Evolutionary conservation across 2,888 invertebrate genomes (phyloP).

Genomic region (Drepana falcataria): DNA sequence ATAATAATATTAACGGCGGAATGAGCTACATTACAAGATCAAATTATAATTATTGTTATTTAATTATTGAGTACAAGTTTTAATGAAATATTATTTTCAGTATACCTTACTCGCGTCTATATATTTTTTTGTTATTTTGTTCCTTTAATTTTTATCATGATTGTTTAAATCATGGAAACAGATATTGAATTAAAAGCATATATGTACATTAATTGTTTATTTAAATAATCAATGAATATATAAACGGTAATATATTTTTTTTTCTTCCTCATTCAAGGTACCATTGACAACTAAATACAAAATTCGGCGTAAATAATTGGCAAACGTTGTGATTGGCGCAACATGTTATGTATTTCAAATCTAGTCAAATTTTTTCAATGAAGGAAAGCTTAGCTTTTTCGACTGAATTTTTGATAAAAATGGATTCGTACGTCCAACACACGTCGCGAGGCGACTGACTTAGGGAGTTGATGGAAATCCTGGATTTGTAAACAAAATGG

Average conservation of each 20-base stretch:
- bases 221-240: too few species aligned
- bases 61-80: conserved; percentile 78
- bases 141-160: conserved; percentile 76
- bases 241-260: conserved; percentile 41
- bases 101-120: conserved; percentile 72
- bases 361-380: conserved; percentile 74
- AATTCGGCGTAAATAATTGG: conserved; percentile 44
- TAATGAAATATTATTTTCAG: conserved; percentile 71
- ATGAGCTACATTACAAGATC: conserved; percentile 64
- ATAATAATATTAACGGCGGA: conserved; percentile 46
- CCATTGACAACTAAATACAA: conserved; percentile 41
- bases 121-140: conserved; percentile 72
- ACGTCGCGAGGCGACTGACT: conserved; percentile 60
- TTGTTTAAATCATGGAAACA: conserved; percentile 68
- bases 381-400: conserved; percentile 63
- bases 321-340: conserved; percentile 58
- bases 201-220: conserved; percentile 9
- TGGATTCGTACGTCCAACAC: conserved; percentile 63
- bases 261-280: conserved; percentile 65
- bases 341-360: conserved; percentile 59
- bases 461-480: conserved; percentile 51
- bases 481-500: conserved; percentile 65
- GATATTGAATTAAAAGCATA: conserved; percentile 48
- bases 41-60: conserved; percentile 77
- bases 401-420: conserved; percentile 64